phyloP scores from a whole-genome alignment of 2,113 vertebrate genomes.

The Leucopternis melanops region DNA sequence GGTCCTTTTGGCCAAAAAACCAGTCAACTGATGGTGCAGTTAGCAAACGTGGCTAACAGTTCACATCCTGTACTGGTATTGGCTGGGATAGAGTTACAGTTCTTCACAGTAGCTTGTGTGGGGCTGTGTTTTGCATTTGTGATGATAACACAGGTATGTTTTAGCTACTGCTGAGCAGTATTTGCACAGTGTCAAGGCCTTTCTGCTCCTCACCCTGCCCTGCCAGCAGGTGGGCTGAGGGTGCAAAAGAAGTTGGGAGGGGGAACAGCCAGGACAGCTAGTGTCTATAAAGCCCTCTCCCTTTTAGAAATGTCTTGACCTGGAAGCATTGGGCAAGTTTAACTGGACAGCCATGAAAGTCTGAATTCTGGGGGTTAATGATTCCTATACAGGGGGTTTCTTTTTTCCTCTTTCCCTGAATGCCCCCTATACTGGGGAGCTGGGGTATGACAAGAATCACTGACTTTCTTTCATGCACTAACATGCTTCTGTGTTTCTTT shows the following conservation, averaged over 20 bases:
- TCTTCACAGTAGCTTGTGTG: not conserved
- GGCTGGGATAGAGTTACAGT: not conserved
- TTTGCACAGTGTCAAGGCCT: not conserved
- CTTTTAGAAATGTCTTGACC: not conserved
- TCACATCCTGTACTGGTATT: not conserved
- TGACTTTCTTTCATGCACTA: not conserved
- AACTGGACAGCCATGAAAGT: not conserved
- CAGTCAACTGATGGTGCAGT: not conserved
- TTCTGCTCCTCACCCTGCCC: not conserved
- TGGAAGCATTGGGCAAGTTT: not conserved
- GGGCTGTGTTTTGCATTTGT: not conserved
- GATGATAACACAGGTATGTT: not conserved
- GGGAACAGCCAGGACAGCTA: too few relatives aligned
- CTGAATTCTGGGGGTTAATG: not conserved
- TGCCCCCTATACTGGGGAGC: not conserved
- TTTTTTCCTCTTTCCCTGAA: not conserved
- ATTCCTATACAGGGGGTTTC: fast-evolving
- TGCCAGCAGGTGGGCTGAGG: not conserved
- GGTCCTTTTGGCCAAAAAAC: not conserved
- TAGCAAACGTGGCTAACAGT: not conserved
- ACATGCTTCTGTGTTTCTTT: not conserved
- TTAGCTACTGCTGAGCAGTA: not conserved
- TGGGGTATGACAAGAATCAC: not conserved
- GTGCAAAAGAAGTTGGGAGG: not conserved
- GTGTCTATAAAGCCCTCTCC: not conserved